Conservation (phyloP, 2,888 invertebrate species). For the Epicampocera succincta region DNA sequence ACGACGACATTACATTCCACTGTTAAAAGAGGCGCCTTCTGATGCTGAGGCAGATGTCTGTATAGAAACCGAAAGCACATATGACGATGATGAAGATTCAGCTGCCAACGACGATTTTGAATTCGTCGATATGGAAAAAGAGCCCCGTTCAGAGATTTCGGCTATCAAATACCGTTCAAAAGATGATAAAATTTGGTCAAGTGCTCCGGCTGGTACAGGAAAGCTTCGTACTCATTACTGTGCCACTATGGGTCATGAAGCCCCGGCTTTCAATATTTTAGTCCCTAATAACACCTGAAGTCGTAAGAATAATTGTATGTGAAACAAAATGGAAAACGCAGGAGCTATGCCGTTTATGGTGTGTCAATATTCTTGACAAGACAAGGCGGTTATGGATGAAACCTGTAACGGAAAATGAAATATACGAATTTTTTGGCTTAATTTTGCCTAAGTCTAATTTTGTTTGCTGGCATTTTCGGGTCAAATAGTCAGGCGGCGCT, state of each 20-base stretch:
- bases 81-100: slow-evolving; percentile 25
- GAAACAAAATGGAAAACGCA: slow-evolving; percentile 25
- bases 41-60: slow-evolving; percentile 20
- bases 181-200: background rate
- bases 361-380: slow-evolving; percentile 10
- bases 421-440: slow-evolving; percentile 36
- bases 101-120: slow-evolving; percentile 13
- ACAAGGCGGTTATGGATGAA: slow-evolving; percentile 10
- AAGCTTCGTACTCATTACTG: slow-evolving; percentile 8
- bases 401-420: slow-evolving; percentile 35
- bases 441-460: no score
- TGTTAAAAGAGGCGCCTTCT: slow-evolving; percentile 23
- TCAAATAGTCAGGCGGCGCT: slow-evolving; percentile 15
- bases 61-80: slow-evolving; percentile 7
- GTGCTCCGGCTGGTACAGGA: background rate
- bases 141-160: background rate
- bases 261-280: slow-evolving; percentile 16
- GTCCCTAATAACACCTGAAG: no score
- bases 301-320: slow-evolving; percentile 41
- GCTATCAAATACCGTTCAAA: background rate
- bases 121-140: slow-evolving; percentile 1
- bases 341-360: slow-evolving; percentile 24
- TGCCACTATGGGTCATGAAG: background rate
- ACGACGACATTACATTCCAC: slow-evolving; percentile 11
- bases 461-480: slow-evolving; percentile 34